These are phyloP conservation scores for Bicyclus anynana DNA, from an alignment of 1,140 invertebrate species.

Conservation along the genomic window DNA sequence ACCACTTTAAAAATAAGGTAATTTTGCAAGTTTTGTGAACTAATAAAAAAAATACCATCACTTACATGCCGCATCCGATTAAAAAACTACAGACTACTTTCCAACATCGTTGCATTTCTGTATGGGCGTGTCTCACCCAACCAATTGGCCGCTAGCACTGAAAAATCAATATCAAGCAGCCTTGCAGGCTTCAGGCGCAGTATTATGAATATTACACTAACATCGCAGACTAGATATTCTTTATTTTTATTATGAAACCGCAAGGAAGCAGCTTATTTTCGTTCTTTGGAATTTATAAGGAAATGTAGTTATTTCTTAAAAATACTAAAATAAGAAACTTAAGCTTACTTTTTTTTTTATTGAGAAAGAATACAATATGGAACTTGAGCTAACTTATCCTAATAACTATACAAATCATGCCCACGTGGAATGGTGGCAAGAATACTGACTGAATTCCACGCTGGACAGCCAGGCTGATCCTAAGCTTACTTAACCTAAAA, in stretches of 20 bases:
- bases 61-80: slow-evolving; percentile 7
- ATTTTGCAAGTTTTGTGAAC: too few species aligned
- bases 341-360: too few species aligned
- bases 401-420: too few species aligned
- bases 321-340: background rate
- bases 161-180: slow-evolving; percentile 26
- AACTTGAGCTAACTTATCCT: too few species aligned
- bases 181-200: slow-evolving; percentile 9
- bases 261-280: background rate
- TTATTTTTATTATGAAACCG: slow-evolving; percentile 19
- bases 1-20: too few species aligned
- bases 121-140: slow-evolving; percentile 11
- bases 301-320: background rate
- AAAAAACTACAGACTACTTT: background rate
- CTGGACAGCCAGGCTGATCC: too few species aligned
- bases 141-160: slow-evolving; percentile 19
- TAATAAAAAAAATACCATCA: too few species aligned
- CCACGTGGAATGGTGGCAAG: too few species aligned
- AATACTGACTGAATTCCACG: too few species aligned
- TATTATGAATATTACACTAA: slow-evolving; percentile 31
- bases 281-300: background rate
- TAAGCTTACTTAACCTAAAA: too few species aligned
- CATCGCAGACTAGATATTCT: slow-evolving; percentile 4
- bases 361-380: too few species aligned
- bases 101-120: background rate